Conservation (phyloP, 2,888 invertebrate species). For the Sipha maydis region DNA sequence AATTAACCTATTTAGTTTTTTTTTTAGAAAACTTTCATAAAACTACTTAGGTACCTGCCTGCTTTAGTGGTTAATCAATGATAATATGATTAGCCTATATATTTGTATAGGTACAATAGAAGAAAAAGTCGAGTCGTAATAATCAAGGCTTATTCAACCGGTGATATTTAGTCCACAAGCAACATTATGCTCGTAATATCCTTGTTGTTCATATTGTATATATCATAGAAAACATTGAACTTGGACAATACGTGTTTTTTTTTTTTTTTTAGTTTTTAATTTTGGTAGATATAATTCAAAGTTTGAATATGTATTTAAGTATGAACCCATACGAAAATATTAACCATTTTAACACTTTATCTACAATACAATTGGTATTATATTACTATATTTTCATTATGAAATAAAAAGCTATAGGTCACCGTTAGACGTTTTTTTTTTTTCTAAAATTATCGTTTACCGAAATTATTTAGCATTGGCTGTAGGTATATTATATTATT, state of each 20-base stretch:
- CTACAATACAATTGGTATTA: background rate
- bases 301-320: no score
- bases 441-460: background rate
- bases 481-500: background rate
- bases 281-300: background rate
- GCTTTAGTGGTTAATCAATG: slow-evolving; percentile 16
- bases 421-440: background rate
- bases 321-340: no score
- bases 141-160: slow-evolving; percentile 45
- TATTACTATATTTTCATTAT: background rate
- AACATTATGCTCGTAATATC: background rate
- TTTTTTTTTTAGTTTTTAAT: background rate
- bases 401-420: slow-evolving; percentile 7
- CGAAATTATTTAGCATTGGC: slow-evolving; percentile 21
- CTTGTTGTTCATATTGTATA: background rate
- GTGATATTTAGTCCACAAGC: slow-evolving; percentile 1
- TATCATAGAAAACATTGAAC: background rate
- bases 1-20: slow-evolving; percentile 30
- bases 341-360: no score
- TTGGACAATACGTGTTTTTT: background rate
- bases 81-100: slow-evolving; percentile 27
- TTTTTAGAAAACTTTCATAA: slow-evolving; percentile 38
- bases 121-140: slow-evolving; percentile 42
- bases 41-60: background rate
- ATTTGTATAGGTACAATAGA: slow-evolving; percentile 22